Evolutionary conservation across 2,113 vertebrate genomes (phyloP), one percentile per base, ranked within the genome.

Genomic region (Callorhinus ursinus): DNA sequence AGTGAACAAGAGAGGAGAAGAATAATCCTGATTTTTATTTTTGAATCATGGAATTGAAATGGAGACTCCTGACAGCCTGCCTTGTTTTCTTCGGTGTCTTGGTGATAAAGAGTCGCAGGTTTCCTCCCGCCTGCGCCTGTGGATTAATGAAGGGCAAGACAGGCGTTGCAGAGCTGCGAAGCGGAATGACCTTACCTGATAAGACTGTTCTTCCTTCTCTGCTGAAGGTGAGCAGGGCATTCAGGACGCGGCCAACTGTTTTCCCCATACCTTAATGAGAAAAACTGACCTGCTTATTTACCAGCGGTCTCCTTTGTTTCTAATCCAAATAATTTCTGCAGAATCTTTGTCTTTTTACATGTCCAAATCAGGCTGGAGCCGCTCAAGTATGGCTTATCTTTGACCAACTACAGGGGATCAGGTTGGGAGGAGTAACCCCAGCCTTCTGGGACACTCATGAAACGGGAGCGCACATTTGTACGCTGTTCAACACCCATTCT

Each of bases 261-360:
- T 97, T 97, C 96, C 92, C 96, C 42, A 12, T 51, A 93, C 84
- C 92, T 97, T 98, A 98, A 98, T 98, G 97, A 98, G 98, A 98
- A 98, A 98, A 98, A 98, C 93, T 98, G 98, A 98, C 98, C 97
- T 97, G 94, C 97, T 98, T 98, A 88, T 95, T 94, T 86, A 93
- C 96, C 96, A 98, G 95, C 97, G 98, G 97, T 96, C 97, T 94
- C 90, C 80, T 97, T 92, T 98, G 95, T 69, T 98, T 97, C 88
- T 81, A 42, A 98, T 97, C 96, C 92, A 79, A 96, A 88, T 22
- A 15, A 80, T 94, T 98, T 98, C 95, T 97, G 36, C 81, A 97
- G 96, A 95, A 18, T 12, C 94, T 96, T 96, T 97, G 77, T 97
- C 65, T 83, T 92, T 61, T 95, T 97, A 97, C 42, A 49, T 13